phyloP scores from a whole-genome alignment of 2,888 invertebrate species.

The Agriotes lineatus region DNA sequence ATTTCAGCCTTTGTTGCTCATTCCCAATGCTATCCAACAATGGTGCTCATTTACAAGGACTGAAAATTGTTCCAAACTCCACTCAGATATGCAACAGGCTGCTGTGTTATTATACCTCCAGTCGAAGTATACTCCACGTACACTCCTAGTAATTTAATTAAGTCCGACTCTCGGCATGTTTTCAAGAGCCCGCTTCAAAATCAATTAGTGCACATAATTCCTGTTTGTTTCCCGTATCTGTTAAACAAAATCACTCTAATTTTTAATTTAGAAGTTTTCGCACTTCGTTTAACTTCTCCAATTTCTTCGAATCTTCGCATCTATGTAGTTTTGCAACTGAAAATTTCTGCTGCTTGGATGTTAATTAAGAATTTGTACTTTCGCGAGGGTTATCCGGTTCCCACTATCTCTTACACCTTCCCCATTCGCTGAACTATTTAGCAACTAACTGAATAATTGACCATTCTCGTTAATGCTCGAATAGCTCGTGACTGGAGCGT shows the following conservation, averaged over 20 bases:
- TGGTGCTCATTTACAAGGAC: no score
- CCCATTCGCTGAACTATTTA: slow-evolving; percentile 13
- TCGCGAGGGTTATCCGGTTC: neutral
- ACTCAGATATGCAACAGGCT: no score
- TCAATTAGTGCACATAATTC: neutral
- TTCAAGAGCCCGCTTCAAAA: neutral
- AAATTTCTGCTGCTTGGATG: neutral
- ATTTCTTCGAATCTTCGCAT: no score
- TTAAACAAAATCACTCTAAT: neutral
- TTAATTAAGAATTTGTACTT: neutral
- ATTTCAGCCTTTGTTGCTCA: no score
- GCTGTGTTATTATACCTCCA: no score
- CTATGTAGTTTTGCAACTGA: no score
- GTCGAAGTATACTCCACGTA: neutral
- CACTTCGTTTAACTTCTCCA: no score
- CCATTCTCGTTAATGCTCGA: slow-evolving; percentile 6
- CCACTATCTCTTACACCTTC: neutral
- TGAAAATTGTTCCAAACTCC: no score
- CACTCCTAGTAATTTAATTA: neutral
- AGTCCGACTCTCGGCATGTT: neutral
- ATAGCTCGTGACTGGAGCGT: neutral
- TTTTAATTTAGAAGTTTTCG: neutral
- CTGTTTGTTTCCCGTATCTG: neutral
- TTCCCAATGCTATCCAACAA: no score
- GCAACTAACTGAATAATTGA: slow-evolving; percentile 23